Evolutionary conservation across 2,888 invertebrate species (phyloP).

Genomic region (Helleia helle): DNA sequence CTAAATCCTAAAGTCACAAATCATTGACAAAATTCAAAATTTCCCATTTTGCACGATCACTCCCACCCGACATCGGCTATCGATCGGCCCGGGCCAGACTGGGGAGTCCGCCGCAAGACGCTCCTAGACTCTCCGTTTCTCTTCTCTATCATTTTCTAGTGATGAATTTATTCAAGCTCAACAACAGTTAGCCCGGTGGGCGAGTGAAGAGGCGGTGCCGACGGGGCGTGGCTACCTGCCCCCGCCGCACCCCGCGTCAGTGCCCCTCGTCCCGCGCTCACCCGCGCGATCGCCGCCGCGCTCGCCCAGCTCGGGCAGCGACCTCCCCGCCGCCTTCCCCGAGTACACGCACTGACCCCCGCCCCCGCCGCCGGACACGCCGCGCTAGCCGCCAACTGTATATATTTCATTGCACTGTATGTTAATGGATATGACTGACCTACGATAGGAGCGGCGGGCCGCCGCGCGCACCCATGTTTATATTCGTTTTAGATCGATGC

Average conservation of each 20-base stretch:
- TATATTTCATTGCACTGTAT: conserved; percentile 59
- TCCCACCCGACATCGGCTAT: conserved; percentile 2
- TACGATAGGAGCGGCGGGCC: conserved; percentile 40
- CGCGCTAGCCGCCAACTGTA: conserved; percentile 56
- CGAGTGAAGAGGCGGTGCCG: conserved; percentile 88
- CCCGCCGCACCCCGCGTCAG: conserved; percentile 56
- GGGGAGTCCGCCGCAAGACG: conserved; percentile 32
- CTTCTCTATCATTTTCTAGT: conserved; percentile 93
- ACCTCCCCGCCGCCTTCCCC: conserved; percentile 52
- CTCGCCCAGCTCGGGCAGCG: conserved; percentile 52
- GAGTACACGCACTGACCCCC: conserved; percentile 46
- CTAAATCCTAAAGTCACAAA: conserved; percentile 1
- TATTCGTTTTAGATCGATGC: conserved; percentile 59
- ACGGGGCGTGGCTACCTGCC: conserved; percentile 67
- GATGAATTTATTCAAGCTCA: conserved; percentile 98
- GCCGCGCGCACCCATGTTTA: conserved; percentile 40
- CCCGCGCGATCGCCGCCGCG: conserved; percentile 22
- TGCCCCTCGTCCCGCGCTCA: too few species aligned
- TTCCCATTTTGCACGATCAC: neutral
- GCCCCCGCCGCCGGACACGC: conserved; percentile 42
- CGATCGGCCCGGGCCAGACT: conserved; percentile 14
- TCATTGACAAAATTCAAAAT: too few species aligned
- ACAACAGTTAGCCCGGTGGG: conserved; percentile 96
- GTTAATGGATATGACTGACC: conserved; percentile 63
- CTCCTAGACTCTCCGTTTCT: conserved; percentile 78